phyloP scores from a whole-genome alignment of 2,113 vertebrate genomes.

The Bufo gargarizans region DNA sequence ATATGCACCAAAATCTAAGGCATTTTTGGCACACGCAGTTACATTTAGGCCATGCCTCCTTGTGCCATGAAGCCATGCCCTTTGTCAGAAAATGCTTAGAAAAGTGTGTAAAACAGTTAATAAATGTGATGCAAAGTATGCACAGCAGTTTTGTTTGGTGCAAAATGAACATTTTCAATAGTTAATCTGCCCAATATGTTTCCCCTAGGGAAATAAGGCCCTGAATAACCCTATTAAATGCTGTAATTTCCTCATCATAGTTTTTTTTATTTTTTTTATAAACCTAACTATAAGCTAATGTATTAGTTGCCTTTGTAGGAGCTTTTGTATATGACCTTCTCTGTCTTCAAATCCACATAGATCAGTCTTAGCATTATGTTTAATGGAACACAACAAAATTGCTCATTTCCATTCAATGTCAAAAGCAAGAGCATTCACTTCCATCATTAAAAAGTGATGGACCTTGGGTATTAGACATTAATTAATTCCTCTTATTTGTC shows the following conservation, averaged over 20 bases:
- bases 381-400: slow-evolving; percentile 1
- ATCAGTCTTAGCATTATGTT: not conserved
- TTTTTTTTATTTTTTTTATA: not conserved
- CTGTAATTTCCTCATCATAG: too few relatives aligned
- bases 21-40: too few relatives aligned
- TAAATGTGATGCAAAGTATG: too few relatives aligned
- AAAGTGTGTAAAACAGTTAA: too few relatives aligned
- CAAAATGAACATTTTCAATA: too few relatives aligned
- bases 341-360: not conserved
- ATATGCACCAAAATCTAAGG: too few relatives aligned
- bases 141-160: too few relatives aligned
- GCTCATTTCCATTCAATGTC: not conserved
- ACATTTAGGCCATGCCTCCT: too few relatives aligned
- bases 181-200: too few relatives aligned
- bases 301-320: not conserved
- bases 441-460: not conserved
- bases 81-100: too few relatives aligned
- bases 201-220: not conserved
- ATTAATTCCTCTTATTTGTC: not conserved
- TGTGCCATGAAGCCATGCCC: too few relatives aligned
- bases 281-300: not conserved
- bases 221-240: too few relatives aligned
- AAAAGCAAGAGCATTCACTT: not conserved
- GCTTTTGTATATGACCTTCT: not conserved
- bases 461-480: not conserved